phyloP scores from a whole-genome alignment of 2,888 invertebrate species.

The Theretra japonica region DNA sequence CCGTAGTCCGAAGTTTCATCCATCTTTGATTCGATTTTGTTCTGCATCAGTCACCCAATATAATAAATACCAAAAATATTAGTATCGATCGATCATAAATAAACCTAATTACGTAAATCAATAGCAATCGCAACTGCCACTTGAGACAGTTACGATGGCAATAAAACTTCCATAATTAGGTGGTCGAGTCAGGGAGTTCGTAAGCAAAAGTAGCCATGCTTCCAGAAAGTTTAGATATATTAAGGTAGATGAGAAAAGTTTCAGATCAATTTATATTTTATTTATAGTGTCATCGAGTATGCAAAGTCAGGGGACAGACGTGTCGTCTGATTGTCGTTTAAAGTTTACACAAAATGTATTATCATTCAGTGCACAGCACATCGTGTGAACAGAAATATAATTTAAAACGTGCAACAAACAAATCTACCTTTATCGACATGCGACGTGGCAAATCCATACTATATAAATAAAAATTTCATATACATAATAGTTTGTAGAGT shows the following conservation, averaged over 20 bases:
- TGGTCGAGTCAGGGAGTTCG: conserved; percentile 41
- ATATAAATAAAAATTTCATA: conserved; percentile 62
- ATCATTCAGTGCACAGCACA: conserved; percentile 52
- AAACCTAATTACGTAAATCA: conserved; percentile 30
- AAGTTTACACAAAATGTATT: conserved; percentile 30
- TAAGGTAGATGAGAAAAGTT: conserved; percentile 23
- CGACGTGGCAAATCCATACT: conserved; percentile 74
- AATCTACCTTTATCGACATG: conserved; percentile 72
- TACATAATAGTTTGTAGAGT: conserved; percentile 70
- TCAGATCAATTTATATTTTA: conserved; percentile 26
- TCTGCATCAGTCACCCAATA: conserved; percentile 81
- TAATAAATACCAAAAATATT: conserved; percentile 39
- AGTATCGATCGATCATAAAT: conserved; percentile 35
- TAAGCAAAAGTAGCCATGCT: conserved; percentile 67
- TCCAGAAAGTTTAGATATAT: conserved; percentile 46
- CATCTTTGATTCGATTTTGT: conserved; percentile 97
- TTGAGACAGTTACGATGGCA: conserved; percentile 24
- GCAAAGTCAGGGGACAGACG: conserved; percentile 16
- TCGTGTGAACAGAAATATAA: conserved; percentile 55
- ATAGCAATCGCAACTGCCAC: conserved; percentile 26
- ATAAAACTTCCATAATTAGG: conserved; percentile 31
- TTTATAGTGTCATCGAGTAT: conserved; percentile 23
- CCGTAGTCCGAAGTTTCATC: conserved; percentile 97
- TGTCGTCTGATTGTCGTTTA: conserved; percentile 6
- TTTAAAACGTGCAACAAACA: conserved; percentile 75